phyloP scores from a whole-genome alignment of 1,140 invertebrate genomes.

The Heliconius hewitsoni region DNA sequence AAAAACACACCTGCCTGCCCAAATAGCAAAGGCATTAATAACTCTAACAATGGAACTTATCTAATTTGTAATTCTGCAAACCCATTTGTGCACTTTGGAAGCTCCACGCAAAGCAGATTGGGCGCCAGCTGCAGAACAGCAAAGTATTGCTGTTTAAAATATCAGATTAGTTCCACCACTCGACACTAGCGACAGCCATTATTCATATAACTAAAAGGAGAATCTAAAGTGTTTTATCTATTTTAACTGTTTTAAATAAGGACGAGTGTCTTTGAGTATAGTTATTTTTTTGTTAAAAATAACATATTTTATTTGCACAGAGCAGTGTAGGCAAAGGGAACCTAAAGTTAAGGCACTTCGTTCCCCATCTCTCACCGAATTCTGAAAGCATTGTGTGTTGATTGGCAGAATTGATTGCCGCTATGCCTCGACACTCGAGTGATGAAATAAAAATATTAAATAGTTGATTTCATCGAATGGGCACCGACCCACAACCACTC shows the following conservation, averaged over 20 bases:
- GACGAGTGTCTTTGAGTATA: background rate
- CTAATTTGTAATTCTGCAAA: conserved; percentile 13
- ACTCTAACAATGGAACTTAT: conserved; percentile 1
- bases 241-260: background rate
- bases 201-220: background rate
- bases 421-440: no score
- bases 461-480: no score
- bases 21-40: conserved; percentile 5
- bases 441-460: no score
- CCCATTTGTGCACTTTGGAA: conserved; percentile 15
- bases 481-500: no score
- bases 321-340: no score
- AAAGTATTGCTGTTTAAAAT: conserved; percentile 23
- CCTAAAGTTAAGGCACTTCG: no score
- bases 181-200: background rate
- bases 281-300: background rate
- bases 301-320: no score
- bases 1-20: background rate
- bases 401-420: no score
- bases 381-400: no score
- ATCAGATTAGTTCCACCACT: conserved; percentile 19
- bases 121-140: conserved; percentile 12
- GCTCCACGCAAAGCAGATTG: background rate
- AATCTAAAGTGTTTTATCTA: background rate
- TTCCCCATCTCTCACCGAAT: no score